Evolutionary conservation across 2,113 vertebrate genomes (phyloP).

Genomic region (Laticauda colubrina): DNA sequence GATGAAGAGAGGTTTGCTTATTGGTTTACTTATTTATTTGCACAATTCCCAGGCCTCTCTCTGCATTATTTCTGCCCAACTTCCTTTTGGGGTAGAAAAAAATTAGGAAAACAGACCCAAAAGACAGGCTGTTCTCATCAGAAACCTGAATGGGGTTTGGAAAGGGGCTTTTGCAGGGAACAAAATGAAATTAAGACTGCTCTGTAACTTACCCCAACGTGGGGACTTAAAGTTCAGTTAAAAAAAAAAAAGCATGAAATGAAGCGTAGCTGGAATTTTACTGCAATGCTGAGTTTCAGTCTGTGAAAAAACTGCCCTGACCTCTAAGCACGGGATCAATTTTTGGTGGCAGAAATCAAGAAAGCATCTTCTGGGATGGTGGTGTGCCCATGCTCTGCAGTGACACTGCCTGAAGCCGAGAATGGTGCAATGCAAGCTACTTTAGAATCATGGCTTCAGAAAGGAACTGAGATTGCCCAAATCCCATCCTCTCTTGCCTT

Average conservation of each 20-base stretch:
- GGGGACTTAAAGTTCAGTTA: neutral
- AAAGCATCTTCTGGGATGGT: neutral
- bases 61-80: neutral
- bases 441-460: neutral
- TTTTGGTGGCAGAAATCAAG: neutral
- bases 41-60: neutral
- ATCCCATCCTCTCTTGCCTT: neutral
- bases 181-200: neutral
- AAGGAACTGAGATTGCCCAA: neutral
- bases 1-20: neutral
- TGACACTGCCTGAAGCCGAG: neutral
- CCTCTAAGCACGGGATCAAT: neutral
- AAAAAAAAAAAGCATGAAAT: neutral
- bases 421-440: too few species aligned
- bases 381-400: neutral
- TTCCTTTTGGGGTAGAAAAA: neutral
- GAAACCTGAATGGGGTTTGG: neutral
- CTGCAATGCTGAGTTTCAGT: neutral
- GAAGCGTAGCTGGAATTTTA: neutral
- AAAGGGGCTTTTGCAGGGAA: neutral
- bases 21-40: neutral
- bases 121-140: neutral
- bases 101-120: neutral
- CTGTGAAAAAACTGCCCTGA: neutral
- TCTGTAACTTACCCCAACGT: neutral